These are phyloP conservation scores for Grus americana DNA, from an alignment of 2,113 vertebrate species.

Conservation along the genomic window DNA sequence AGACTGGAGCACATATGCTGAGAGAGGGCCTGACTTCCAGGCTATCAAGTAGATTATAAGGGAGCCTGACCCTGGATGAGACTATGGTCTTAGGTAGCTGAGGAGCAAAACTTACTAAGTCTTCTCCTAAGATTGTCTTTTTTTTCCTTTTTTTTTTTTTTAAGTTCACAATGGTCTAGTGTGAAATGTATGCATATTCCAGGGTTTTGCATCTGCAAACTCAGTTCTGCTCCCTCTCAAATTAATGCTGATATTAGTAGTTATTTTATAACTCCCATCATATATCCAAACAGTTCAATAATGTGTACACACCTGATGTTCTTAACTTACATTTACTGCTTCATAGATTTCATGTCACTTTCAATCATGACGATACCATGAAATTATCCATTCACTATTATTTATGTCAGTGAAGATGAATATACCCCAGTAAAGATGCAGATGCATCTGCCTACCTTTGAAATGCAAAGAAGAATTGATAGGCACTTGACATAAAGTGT, in stretches of 20 bases:
- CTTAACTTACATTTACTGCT: not conserved
- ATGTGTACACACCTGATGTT: not conserved
- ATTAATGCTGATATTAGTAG: not conserved
- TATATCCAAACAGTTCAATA: conserved; percentile 21
- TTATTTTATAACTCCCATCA: not conserved
- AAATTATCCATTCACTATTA: conserved; percentile 4
- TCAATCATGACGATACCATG: not conserved
- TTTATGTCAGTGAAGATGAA: conserved; percentile 7
- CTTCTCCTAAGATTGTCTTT: not conserved
- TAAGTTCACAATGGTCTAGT: not conserved
- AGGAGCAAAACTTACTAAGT: not conserved
- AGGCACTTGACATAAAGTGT: not conserved
- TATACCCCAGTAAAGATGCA: not conserved
- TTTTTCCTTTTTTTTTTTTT: too few species aligned
- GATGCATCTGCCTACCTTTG: conserved; percentile 2
- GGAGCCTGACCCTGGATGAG: not conserved
- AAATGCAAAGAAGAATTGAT: conserved; percentile 29
- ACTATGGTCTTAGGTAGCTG: not conserved
- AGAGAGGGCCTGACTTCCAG: not conserved
- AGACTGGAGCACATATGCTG: not conserved
- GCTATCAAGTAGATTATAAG: not conserved
- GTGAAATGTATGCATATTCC: not conserved
- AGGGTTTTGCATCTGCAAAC: not conserved
- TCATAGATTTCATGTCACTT: not conserved
- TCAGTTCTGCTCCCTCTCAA: not conserved